phyloP scores from a whole-genome alignment of 2,797 vertebrate species.

The Poecilia picta region DNA sequence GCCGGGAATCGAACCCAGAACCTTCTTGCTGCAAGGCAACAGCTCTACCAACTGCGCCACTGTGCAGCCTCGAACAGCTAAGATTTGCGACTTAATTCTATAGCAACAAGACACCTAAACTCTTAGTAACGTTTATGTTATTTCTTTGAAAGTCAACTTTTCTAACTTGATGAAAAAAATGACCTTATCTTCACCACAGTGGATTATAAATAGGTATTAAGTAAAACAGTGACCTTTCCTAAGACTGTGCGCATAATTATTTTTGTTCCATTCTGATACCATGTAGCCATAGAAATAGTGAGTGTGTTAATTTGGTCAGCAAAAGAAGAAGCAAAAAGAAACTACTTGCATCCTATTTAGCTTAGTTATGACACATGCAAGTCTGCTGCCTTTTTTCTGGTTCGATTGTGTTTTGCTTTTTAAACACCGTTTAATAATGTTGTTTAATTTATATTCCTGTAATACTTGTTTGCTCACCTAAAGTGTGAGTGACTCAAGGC shows the following conservation, averaged over 20 bases:
- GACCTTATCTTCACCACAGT: background rate
- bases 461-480: background rate
- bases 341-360: background rate
- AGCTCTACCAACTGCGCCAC: too few species aligned
- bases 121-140: background rate
- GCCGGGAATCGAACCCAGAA: too few species aligned
- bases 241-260: background rate
- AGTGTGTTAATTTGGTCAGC: background rate
- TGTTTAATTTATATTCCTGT: background rate
- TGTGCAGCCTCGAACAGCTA: too few species aligned
- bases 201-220: background rate
- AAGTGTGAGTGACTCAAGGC: constrained; percentile 14
- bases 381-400: background rate
- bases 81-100: background rate
- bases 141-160: background rate
- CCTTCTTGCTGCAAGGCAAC: too few species aligned
- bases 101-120: background rate
- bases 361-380: background rate
- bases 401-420: background rate
- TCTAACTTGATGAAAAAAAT: background rate
- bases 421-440: background rate
- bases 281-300: background rate
- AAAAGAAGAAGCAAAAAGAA: background rate
- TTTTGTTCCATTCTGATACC: background rate
- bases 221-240: background rate